Conservation (phyloP, 2,113 vertebrate species). For the Catagonus wagneri region DNA sequence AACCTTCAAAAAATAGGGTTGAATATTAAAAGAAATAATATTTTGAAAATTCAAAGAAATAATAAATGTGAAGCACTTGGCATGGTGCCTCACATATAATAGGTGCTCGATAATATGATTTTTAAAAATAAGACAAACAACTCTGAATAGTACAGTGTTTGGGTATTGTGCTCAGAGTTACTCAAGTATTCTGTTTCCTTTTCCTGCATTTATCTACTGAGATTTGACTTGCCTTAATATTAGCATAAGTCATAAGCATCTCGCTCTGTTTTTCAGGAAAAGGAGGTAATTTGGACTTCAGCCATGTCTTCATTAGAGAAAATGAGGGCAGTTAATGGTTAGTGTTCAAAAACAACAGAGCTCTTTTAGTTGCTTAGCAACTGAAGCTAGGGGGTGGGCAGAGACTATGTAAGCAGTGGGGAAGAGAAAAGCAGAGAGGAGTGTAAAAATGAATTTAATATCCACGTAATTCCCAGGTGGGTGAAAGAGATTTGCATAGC, state of each 20-base stretch:
- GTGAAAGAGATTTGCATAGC: not conserved
- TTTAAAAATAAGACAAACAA: not conserved
- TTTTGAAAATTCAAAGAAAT: conserved; percentile 43
- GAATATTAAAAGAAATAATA: not conserved
- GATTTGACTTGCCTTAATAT: not conserved
- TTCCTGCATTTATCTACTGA: not conserved
- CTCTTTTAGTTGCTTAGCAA: conserved; percentile 66
- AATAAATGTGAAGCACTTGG: not conserved
- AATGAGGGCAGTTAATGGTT: conserved; percentile 16
- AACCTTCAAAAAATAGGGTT: not conserved
- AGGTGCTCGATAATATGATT: conserved; percentile 1
- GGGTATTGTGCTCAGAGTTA: not conserved
- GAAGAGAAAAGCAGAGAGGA: not conserved
- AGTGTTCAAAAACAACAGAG: not conserved
- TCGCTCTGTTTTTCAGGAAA: conserved; percentile 56
- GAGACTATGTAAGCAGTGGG: not conserved
- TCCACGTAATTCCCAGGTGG: not conserved
- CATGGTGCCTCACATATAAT: not conserved
- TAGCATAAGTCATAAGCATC: conserved; percentile 29
- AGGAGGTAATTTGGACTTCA: conserved; percentile 51
- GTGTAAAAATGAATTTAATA: conserved; percentile 3
- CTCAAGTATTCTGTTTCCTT: not conserved
- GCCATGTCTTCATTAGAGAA: conserved; percentile 57
- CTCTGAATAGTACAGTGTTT: not conserved
- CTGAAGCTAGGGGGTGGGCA: not conserved